A percentile compares a stretch with the other conserved stretches of the same genome.
Conservation (phyloP, 2,797 vertebrate genomes). For the Myiothlypis chrysogaster region DNA sequence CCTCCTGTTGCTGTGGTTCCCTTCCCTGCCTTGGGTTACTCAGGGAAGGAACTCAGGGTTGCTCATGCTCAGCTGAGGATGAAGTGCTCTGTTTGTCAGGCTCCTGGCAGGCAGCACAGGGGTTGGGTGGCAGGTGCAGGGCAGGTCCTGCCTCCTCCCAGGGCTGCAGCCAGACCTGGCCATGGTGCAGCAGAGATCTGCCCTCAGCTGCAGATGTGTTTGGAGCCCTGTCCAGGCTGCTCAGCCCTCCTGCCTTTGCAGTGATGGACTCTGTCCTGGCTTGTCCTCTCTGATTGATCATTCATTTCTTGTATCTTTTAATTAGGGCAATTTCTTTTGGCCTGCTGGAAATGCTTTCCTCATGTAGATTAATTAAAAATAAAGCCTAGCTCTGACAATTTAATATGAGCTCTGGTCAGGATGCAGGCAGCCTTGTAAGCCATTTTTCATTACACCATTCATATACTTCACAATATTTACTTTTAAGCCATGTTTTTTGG, state of each 20-base stretch:
- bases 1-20: rapidly evolving
- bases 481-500: background rate
- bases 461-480: background rate
- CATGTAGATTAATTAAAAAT: background rate
- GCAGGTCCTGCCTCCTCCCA: background rate
- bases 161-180: background rate
- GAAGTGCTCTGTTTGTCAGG: too few species aligned
- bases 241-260: background rate
- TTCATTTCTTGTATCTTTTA: conserved; percentile 29
- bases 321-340: conserved; percentile 22
- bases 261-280: background rate
- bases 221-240: background rate
- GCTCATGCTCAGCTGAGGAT: background rate
- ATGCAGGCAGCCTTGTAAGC: background rate
- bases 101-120: background rate
- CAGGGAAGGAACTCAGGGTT: background rate
- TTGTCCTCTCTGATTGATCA: background rate
- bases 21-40: background rate
- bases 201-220: background rate
- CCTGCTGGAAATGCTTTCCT: background rate
- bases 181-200: rapidly evolving
- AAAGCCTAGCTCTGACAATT: background rate
- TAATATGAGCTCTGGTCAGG: background rate
- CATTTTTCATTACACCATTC: background rate
- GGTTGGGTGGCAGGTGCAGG: background rate